A percentile compares a stretch with the other conserved stretches of the same genome.
Conservation (phyloP, 2,888 invertebrate species). For the Gastrophysa polygoni region DNA sequence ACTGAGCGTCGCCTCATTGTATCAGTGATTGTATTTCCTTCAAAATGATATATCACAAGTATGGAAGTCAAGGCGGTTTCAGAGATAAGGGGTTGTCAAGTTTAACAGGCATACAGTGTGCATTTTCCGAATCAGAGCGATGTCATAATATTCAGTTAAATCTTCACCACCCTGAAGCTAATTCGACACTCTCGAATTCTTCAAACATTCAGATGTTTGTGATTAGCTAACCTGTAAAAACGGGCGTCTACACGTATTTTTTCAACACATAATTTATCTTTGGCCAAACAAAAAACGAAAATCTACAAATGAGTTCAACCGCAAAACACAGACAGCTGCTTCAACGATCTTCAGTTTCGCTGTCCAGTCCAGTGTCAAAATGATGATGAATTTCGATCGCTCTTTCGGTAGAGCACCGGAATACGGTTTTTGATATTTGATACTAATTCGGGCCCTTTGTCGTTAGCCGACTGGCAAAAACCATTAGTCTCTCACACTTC, state of each 20-base stretch:
- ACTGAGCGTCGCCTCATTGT: too few species aligned
- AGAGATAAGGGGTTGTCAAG: too few species aligned
- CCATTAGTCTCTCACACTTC: slow-evolving; percentile 31
- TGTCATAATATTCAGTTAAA: too few species aligned
- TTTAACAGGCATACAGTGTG: too few species aligned
- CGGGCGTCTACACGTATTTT: neutral
- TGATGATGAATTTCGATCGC: slow-evolving; percentile 28
- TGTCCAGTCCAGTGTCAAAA: slow-evolving; percentile 22
- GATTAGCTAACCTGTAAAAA: neutral
- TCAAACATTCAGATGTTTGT: neutral
- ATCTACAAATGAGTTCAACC: slow-evolving; percentile 15
- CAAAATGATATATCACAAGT: too few species aligned
- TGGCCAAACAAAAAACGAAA: slow-evolving; percentile 3
- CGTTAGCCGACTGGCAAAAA: slow-evolving; percentile 27
- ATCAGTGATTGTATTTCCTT: too few species aligned
- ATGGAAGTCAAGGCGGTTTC: too few species aligned
- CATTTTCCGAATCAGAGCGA: too few species aligned
- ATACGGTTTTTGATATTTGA: slow-evolving; percentile 33
- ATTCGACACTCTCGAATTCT: neutral
- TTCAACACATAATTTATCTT: neutral
- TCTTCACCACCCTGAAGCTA: neutral
- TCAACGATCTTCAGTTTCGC: slow-evolving; percentile 1
- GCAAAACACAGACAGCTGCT: slow-evolving; percentile 16
- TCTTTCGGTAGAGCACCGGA: slow-evolving; percentile 29
- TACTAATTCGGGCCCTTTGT: slow-evolving; percentile 35